A percentile compares a stretch with the other conserved stretches of the same genome.
Conservation (phyloP, 2,113 vertebrate species). For the Ovis canadensis region DNA sequence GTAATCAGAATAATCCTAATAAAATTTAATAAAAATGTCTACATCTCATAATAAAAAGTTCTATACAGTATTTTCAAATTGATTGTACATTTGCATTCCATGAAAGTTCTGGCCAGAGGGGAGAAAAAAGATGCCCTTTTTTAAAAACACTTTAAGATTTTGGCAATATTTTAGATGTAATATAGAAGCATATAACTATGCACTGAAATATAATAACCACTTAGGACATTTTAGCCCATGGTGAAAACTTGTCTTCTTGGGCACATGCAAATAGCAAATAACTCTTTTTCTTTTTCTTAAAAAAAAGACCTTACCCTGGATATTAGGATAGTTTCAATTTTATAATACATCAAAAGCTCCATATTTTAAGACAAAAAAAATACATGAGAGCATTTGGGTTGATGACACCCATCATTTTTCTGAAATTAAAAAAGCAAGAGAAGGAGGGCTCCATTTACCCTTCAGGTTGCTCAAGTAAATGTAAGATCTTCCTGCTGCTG, state of each 20-base stretch:
- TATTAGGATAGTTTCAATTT: conserved; percentile 63
- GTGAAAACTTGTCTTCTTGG: conserved; percentile 42
- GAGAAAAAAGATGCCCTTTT: not conserved
- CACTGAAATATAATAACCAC: conserved; percentile 41
- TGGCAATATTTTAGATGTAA: conserved; percentile 1
- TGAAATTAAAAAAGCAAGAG: conserved; percentile 67
- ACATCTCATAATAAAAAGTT: conserved; percentile 54
- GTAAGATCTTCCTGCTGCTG: conserved; percentile 85
- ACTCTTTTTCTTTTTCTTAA: conserved; percentile 38
- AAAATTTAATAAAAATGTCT: conserved; percentile 65
- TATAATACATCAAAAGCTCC: conserved; percentile 55
- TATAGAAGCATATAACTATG: not conserved
- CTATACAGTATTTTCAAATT: conserved; percentile 43
- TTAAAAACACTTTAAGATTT: conserved; percentile 38
- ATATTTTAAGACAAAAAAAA: conserved; percentile 58
- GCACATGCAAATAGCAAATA: conserved; percentile 55
- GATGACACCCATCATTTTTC: conserved; percentile 76
- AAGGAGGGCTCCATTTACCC: conserved; percentile 75
- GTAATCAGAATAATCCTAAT: conserved; percentile 63
- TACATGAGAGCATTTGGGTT: conserved; percentile 41
- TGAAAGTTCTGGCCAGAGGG: not conserved
- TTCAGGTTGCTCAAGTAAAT: conserved; percentile 80
- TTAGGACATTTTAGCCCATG: conserved; percentile 54
- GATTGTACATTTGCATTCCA: conserved; percentile 28
- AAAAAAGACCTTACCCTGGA: conserved; percentile 39